Conservation (phyloP, 2,797 vertebrate species). For the Tinamus major region DNA sequence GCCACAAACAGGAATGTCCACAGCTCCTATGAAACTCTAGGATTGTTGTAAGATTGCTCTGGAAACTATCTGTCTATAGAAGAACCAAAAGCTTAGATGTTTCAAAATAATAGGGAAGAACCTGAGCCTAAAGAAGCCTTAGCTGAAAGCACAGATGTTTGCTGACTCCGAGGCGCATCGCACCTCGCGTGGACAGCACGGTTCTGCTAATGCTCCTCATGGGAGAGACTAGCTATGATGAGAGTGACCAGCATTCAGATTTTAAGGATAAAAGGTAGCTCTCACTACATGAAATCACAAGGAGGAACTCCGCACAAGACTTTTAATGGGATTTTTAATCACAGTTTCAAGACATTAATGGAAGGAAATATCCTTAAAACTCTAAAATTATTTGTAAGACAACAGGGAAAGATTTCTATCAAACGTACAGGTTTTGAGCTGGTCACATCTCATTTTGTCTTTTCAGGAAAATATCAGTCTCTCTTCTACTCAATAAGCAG, state of each 20-base stretch:
- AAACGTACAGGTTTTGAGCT: not conserved
- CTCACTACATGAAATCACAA: accelerated
- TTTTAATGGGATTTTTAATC: not conserved
- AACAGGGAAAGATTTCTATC: not conserved
- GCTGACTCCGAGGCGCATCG: not conserved
- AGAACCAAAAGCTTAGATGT: too few species aligned
- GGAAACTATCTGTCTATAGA: too few species aligned
- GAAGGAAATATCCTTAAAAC: not conserved
- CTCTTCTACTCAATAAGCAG: not conserved
- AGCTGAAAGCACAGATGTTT: not conserved
- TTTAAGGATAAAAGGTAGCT: too few species aligned
- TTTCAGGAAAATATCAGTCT: not conserved
- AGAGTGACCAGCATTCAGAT: not conserved
- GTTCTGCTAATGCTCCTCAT: not conserved
- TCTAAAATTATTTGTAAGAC: not conserved
- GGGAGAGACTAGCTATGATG: not conserved
- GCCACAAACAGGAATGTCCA: accelerated
- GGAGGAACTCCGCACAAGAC: not conserved
- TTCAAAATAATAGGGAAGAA: not conserved
- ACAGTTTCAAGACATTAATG: not conserved
- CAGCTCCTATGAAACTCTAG: accelerated
- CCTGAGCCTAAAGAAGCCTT: not conserved
- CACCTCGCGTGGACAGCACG: accelerated
- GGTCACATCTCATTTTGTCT: not conserved
- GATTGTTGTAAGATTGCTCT: not conserved